Evolutionary conservation across 2,797 vertebrate genomes (phyloP).

Genomic region (Buceros bicornis): DNA sequence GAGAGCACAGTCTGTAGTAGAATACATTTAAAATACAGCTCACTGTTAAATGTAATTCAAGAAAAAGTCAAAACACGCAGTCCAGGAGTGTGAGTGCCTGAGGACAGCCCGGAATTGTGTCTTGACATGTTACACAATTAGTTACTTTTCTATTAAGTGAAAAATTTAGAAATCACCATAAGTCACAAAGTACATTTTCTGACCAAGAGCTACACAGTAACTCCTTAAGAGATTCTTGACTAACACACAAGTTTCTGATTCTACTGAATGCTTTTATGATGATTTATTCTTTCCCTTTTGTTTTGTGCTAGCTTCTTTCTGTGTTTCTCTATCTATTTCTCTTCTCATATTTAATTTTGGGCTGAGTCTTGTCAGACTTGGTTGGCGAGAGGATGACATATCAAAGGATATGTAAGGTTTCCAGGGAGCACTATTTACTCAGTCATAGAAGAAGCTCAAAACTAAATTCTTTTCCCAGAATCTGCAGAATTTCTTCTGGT

Average conservation of each 20-base stretch:
- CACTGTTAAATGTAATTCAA: constrained; percentile 29
- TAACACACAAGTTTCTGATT: not conserved
- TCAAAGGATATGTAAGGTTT: not conserved
- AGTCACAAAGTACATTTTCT: not conserved
- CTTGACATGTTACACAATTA: constrained; percentile 43
- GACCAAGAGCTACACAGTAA: not conserved
- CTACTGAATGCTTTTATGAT: not conserved
- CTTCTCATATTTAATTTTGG: not conserved
- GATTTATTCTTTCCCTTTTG: not conserved
- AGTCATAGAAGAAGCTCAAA: not conserved
- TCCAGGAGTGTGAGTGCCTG: not conserved
- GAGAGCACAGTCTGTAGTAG: not conserved
- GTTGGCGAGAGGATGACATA: not conserved
- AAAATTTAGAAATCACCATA: constrained; percentile 3
- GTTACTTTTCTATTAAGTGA: constrained; percentile 59
- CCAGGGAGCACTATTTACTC: not conserved
- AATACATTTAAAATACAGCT: not conserved
- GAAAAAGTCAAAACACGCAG: not conserved
- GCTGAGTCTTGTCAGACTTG: not conserved
- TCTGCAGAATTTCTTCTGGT: not conserved
- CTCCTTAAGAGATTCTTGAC: not conserved
- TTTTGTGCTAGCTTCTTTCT: not conserved
- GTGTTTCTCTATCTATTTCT: not conserved
- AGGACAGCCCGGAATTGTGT: constrained; percentile 47
- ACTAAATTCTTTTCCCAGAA: not conserved